These are phyloP conservation scores for Minunthozetes semirufus DNA, from an alignment of 2,888 invertebrate species.

Conservation along the genomic window DNA sequence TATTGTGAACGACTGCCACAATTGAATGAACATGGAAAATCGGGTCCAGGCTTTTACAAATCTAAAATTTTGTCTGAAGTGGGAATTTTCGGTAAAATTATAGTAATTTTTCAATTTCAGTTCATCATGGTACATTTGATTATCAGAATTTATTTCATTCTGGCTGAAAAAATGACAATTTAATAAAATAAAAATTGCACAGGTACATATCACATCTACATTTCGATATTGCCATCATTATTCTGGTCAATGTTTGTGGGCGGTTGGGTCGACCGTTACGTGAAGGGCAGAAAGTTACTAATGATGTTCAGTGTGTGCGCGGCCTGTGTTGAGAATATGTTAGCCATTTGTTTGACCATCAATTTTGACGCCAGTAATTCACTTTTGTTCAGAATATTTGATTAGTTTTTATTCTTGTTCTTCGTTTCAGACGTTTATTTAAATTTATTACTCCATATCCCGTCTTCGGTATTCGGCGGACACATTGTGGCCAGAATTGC, in stretches of 20 bases:
- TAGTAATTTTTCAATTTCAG: too few relatives aligned
- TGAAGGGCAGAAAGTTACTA: not conserved
- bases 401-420: too few relatives aligned
- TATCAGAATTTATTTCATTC: too few relatives aligned
- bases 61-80: not conserved
- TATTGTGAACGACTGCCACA: constrained; percentile 27
- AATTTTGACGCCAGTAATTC: not conserved
- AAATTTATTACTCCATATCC: too few relatives aligned
- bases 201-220: not conserved
- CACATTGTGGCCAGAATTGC: not conserved
- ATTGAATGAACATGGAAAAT: not conserved
- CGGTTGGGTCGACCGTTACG: not conserved
- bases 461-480: not conserved
- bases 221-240: not conserved
- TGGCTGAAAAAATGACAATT: too few relatives aligned
- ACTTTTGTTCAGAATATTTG: not conserved
- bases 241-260: not conserved
- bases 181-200: too few relatives aligned
- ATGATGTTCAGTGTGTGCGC: not conserved
- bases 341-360: not conserved
- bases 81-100: not conserved
- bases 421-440: too few relatives aligned
- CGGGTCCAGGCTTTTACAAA: constrained; percentile 40
- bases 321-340: not conserved
- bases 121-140: too few relatives aligned